phyloP scores from a whole-genome alignment of 2,797 vertebrate genomes.

The Enteromius paludinosus region DNA sequence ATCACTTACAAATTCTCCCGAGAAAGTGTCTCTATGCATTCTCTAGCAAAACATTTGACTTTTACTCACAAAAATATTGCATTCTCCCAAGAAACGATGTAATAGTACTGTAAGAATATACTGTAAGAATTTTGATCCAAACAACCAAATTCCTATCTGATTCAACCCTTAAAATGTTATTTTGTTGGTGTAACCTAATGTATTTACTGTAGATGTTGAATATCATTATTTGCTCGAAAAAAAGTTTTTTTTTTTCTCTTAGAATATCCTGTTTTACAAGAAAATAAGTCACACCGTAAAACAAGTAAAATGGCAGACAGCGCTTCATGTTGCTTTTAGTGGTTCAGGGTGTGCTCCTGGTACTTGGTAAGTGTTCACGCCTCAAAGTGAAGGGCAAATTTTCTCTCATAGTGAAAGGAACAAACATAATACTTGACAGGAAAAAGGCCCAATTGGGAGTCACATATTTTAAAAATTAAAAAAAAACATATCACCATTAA shows the following conservation, averaged over 20 bases:
- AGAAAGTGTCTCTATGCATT: background rate
- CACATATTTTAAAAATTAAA: too few species aligned
- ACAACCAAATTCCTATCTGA: background rate
- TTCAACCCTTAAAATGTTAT: background rate
- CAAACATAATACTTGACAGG: background rate
- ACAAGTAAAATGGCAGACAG: background rate
- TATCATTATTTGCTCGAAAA: background rate
- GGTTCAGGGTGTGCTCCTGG: background rate
- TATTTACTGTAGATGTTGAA: background rate
- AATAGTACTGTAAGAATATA: too few species aligned
- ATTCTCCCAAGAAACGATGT: background rate
- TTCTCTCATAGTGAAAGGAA: background rate
- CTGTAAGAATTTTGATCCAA: too few species aligned
- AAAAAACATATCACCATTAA: constrained; percentile 9
- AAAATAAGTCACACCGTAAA: background rate
- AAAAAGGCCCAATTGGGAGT: constrained; percentile 12
- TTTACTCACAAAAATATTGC: background rate
- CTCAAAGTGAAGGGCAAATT: background rate
- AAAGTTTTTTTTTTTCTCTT: background rate
- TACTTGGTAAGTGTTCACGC: background rate
- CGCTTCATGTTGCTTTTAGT: background rate
- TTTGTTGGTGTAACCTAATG: background rate
- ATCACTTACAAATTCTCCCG: background rate
- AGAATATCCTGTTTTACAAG: background rate
- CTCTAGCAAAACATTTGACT: background rate